Conservation (phyloP, 2,888 invertebrate species). For the Sclerodermus sp. region DNA sequence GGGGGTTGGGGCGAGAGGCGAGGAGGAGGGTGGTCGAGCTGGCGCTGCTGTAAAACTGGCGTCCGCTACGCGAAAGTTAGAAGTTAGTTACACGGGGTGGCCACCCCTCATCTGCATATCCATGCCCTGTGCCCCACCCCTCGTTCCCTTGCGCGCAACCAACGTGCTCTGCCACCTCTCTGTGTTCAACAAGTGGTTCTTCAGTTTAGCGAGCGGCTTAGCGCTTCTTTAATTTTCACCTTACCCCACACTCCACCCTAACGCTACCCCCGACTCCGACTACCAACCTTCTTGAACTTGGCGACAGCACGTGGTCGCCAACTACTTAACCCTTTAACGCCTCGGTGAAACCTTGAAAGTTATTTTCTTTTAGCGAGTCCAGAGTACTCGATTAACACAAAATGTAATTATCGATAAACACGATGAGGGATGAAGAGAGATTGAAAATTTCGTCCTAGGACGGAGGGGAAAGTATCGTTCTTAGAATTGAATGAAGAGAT, state of each 20-base stretch:
- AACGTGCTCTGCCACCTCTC: conserved; percentile 28
- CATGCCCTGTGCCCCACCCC: conserved; percentile 31
- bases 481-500: too few species aligned
- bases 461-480: too few species aligned
- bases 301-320: neutral
- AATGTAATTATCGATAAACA: too few species aligned
- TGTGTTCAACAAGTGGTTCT: conserved; percentile 57
- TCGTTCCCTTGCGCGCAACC: conserved; percentile 21
- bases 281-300: too few species aligned
- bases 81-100: conserved; percentile 53
- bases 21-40: conserved; percentile 4
- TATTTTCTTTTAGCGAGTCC: too few species aligned
- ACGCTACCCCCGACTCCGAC: neutral
- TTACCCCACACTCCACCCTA: neutral
- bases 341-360: too few species aligned
- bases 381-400: too few species aligned
- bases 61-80: conserved; percentile 49
- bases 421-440: too few species aligned
- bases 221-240: conserved; percentile 55
- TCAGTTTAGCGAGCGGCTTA: conserved; percentile 56
- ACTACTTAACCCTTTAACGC: too few species aligned
- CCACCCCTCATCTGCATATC: conserved; percentile 54
- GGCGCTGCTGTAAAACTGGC: conserved; percentile 24
- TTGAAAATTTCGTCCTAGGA: too few species aligned
- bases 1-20: conserved; percentile 1